These are phyloP conservation scores for Trichoplusia ni DNA, from an alignment of 1,140 invertebrate species.

Conservation along the genomic window DNA sequence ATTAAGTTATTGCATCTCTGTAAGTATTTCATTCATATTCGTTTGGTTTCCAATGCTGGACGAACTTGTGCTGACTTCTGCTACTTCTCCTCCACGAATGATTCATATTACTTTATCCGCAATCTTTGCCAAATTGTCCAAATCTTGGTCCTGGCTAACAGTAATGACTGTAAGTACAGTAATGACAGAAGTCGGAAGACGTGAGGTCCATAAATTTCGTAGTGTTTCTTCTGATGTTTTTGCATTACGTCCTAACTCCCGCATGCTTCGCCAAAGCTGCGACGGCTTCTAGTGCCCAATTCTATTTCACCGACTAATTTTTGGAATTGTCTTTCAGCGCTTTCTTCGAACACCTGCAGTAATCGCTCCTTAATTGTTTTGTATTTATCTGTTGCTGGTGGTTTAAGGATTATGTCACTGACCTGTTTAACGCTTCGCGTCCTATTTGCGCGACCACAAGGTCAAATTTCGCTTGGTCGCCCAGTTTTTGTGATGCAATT, in stretches of 20 bases:
- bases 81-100: slow-evolving; percentile 12
- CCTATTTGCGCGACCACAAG: slow-evolving; percentile 20
- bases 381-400: slow-evolving; percentile 25
- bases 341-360: slow-evolving; percentile 27
- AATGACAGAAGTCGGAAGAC: background rate
- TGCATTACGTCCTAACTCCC: background rate
- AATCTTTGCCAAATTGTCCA: background rate
- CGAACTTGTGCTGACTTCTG: background rate
- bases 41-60: background rate
- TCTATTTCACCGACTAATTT: slow-evolving; percentile 28
- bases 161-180: slow-evolving; percentile 11
- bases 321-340: slow-evolving; percentile 19
- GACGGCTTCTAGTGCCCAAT: slow-evolving; percentile 29
- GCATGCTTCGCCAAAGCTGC: slow-evolving; percentile 29
- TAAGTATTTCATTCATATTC: background rate
- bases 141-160: background rate
- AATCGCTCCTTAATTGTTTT: slow-evolving; percentile 17
- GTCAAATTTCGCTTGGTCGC: slow-evolving; percentile 2
- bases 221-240: slow-evolving; percentile 1
- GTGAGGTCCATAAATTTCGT: background rate
- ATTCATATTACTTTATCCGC: no score
- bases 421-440: slow-evolving; percentile 15
- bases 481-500: background rate
- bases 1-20: background rate
- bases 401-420: slow-evolving; percentile 14